These are phyloP conservation scores for Camelus dromedarius DNA, from an alignment of 2,113 vertebrate species.

Conservation along the genomic window DNA sequence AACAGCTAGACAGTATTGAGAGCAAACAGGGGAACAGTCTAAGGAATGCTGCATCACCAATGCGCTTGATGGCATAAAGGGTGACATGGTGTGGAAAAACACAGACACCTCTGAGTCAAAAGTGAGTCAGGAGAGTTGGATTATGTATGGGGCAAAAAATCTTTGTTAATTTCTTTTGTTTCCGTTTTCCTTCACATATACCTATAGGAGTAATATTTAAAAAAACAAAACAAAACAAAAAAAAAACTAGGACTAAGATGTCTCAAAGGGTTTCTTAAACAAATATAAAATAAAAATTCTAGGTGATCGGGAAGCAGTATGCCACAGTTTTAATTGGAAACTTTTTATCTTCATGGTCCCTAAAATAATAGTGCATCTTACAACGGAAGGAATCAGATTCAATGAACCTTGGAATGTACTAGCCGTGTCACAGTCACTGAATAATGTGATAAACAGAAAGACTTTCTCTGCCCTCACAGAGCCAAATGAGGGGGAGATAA, in stretches of 20 bases:
- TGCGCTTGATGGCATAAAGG: background rate
- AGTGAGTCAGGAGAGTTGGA: background rate
- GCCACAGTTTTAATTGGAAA: slow-evolving; percentile 33
- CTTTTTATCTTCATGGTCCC: background rate
- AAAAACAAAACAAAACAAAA: background rate
- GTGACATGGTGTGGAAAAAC: background rate
- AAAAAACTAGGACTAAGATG: background rate
- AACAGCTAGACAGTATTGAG: background rate
- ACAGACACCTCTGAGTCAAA: background rate
- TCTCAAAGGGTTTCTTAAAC: background rate
- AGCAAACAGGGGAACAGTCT: background rate
- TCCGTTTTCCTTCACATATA: background rate
- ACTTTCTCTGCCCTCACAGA: background rate
- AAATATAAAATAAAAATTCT: background rate
- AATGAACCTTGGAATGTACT: background rate
- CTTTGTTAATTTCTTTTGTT: background rate
- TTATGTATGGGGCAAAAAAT: background rate
- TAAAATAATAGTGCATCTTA: background rate
- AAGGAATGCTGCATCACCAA: background rate
- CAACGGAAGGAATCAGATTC: background rate
- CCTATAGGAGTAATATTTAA: background rate
- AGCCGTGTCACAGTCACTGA: background rate
- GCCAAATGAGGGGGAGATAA: background rate
- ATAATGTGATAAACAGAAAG: background rate
- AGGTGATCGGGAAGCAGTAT: background rate